A percentile compares a stretch with the other conserved stretches of the same genome.
These are phyloP conservation scores for Gracilinanus agilis DNA, from an alignment of 2,113 vertebrate genomes.

Conservation along the genomic window DNA sequence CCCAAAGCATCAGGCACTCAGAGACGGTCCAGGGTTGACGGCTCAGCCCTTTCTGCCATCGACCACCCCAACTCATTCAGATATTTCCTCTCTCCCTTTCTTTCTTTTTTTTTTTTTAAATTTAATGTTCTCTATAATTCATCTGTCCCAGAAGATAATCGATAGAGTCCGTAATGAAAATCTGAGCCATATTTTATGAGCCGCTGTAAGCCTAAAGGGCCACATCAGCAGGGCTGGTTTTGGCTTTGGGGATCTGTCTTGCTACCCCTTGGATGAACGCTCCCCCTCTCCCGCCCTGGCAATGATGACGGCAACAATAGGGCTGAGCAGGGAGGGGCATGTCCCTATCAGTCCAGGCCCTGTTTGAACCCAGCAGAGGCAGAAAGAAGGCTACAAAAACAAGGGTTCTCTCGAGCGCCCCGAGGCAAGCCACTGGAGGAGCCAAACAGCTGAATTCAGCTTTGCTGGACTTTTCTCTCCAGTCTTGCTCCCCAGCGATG, in stretches of 20 bases:
- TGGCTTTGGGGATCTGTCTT: slow-evolving; percentile 83
- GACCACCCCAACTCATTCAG: slow-evolving; percentile 97
- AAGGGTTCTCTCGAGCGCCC: not conserved
- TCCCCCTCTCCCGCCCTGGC: not conserved
- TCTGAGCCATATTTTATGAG: slow-evolving; percentile 99
- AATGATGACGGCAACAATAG: slow-evolving; percentile 16
- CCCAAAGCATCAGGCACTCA: not conserved
- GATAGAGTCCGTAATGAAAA: slow-evolving; percentile 99
- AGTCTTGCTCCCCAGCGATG: not conserved
- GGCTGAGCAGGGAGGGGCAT: not conserved
- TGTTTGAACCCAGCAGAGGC: not conserved
- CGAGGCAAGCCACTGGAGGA: accelerated
- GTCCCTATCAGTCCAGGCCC: not conserved
- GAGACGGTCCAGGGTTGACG: slow-evolving; percentile 75
- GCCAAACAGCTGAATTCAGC: not conserved
- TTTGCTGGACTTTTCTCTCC: not conserved
- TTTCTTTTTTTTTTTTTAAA: slow-evolving; percentile 94
- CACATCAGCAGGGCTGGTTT: slow-evolving; percentile 95
- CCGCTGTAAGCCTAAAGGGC: slow-evolving; percentile 92
- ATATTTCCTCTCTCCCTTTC: slow-evolving; percentile 91
- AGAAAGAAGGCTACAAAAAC: not conserved
- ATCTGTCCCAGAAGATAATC: slow-evolving; percentile 99
- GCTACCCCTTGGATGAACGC: slow-evolving; percentile 55
- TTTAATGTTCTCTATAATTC: slow-evolving; percentile 99
- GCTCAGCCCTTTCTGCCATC: slow-evolving; percentile 90